Percentiles rank a stretch among this genome's conserved stretches.
These are phyloP conservation scores for Clunio marinus DNA, from an alignment of 2,888 invertebrate genomes.

Conservation along the genomic window DNA sequence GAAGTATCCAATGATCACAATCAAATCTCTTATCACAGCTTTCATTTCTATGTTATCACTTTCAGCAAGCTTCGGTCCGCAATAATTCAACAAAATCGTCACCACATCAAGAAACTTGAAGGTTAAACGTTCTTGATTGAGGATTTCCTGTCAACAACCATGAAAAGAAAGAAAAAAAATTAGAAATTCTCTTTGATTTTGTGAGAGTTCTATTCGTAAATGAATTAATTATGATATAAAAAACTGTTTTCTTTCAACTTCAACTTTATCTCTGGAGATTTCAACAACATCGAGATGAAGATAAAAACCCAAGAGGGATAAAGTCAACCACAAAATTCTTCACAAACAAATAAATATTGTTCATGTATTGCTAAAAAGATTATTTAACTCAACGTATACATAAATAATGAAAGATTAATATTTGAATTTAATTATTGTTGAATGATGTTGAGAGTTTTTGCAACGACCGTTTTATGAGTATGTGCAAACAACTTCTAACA, in stretches of 20 bases:
- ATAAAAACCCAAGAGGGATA: too few species aligned
- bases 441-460: not conserved
- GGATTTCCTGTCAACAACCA: conserved; percentile 46
- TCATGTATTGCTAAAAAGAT: not conserved
- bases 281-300: not conserved
- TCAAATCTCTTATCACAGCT: conserved; percentile 50
- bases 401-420: conserved; percentile 37
- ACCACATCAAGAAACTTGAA: conserved; percentile 50
- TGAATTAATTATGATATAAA: too few species aligned
- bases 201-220: not conserved
- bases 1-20: conserved; percentile 51
- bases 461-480: not conserved
- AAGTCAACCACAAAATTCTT: not conserved
- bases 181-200: conserved; percentile 16
- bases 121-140: conserved; percentile 48
- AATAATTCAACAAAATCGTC: conserved; percentile 48
- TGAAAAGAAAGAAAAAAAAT: conserved; percentile 34
- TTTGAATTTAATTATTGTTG: conserved; percentile 37
- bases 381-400: not conserved
- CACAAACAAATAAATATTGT: not conserved
- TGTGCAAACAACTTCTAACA: conserved; percentile 16
- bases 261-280: conserved; percentile 5
- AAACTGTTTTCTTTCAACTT: too few species aligned
- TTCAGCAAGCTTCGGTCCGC: conserved; percentile 44
- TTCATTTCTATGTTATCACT: conserved; percentile 48